Conservation (phyloP, 1,140 invertebrate genomes). For the Trichonephila clavata region DNA sequence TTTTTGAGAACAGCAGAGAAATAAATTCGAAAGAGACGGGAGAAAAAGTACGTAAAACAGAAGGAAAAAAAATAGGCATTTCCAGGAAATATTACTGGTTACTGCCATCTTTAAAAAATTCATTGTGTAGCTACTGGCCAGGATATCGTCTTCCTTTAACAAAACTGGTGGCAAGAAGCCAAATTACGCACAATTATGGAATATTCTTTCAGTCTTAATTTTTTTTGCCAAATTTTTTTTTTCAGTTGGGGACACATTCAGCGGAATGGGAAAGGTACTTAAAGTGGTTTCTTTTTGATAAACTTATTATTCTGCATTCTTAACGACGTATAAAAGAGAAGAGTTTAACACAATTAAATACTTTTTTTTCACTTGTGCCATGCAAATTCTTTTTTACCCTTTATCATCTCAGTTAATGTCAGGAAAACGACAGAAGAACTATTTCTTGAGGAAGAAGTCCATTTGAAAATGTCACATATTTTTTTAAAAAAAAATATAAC, state of each 20-base stretch:
- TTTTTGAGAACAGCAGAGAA: conserved; percentile 49
- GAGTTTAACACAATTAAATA: conserved; percentile 73
- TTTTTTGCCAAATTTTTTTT: conserved; percentile 55
- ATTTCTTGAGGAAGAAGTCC: conserved; percentile 15
- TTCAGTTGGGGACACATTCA: conserved; percentile 43
- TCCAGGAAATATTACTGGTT: conserved; percentile 51
- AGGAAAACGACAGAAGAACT: conserved; percentile 48
- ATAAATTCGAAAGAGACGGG: conserved; percentile 49
- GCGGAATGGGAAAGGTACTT: conserved; percentile 64
- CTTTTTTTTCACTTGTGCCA: conserved; percentile 37
- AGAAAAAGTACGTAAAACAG: neutral
- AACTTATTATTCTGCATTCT: conserved; percentile 70
- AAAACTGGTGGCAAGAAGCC: conserved; percentile 72
- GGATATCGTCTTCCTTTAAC: conserved; percentile 64
- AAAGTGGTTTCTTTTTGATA: conserved; percentile 66
- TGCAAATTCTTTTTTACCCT: conserved; percentile 16
- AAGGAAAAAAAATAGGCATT: conserved; percentile 5
- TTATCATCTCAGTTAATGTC: conserved; percentile 66
- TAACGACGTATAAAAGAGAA: conserved; percentile 64
- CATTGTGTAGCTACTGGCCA: conserved; percentile 40
- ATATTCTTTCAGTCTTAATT: conserved; percentile 17
- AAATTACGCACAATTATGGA: conserved; percentile 75
- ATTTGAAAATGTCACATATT: conserved; percentile 17
- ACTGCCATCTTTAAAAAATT: conserved; percentile 58
- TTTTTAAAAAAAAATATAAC: neutral